These are phyloP conservation scores for Pocillopora damicornis DNA, from an alignment of 64 coral and sea anemone genomes.

Conservation along the genomic window DNA sequence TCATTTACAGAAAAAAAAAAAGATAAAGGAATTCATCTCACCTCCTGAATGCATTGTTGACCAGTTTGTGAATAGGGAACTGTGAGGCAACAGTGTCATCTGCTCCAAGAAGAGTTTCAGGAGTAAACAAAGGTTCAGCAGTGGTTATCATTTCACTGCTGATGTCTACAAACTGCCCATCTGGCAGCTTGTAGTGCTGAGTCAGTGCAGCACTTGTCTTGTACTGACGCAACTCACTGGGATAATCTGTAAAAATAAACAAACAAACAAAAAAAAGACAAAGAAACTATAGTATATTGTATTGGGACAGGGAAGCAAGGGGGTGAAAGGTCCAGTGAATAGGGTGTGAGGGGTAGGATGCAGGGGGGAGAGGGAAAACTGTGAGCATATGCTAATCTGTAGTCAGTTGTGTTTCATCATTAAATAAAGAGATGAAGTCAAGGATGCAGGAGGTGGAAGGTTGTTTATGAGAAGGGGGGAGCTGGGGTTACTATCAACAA, in stretches of 20 bases:
- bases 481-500: too few relatives aligned
- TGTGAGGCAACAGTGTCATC: constrained; percentile 73
- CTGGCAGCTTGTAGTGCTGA: constrained; percentile 75
- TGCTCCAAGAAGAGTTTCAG: constrained; percentile 60
- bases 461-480: too few relatives aligned
- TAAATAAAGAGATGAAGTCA: too few relatives aligned
- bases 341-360: too few relatives aligned
- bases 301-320: too few relatives aligned
- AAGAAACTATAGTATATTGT: too few relatives aligned
- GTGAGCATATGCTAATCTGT: too few relatives aligned
- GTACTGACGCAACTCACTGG: constrained; percentile 61
- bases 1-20: not conserved
- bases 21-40: not conserved
- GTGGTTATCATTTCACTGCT: constrained; percentile 70
- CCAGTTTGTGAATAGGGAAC: constrained; percentile 57
- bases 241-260: constrained; percentile 54
- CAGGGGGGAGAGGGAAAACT: too few relatives aligned
- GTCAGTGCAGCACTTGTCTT: constrained; percentile 58
- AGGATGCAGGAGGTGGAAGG: too few relatives aligned
- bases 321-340: too few relatives aligned
- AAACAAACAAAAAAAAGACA: not conserved
- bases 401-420: too few relatives aligned
- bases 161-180: constrained; percentile 75
- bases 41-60: constrained; percentile 69
- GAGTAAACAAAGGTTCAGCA: constrained; percentile 75